These are phyloP conservation scores for Alcedo atthis DNA, from an alignment of 2,797 vertebrate genomes.

Conservation along the genomic window DNA sequence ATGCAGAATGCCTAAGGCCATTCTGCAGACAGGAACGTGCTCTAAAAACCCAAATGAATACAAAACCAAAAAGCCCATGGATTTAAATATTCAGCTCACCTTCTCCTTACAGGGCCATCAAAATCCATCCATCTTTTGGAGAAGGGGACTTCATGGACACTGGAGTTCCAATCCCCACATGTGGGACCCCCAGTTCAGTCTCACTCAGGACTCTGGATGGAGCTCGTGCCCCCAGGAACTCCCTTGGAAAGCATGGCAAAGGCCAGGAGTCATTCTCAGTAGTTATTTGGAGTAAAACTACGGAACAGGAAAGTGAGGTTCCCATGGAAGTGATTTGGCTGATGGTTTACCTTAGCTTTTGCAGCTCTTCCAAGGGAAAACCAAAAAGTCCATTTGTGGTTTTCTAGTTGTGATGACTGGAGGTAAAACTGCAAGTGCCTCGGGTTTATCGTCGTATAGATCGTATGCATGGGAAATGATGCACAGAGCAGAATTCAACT, in stretches of 20 bases:
- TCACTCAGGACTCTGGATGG: not conserved
- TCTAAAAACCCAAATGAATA: not conserved
- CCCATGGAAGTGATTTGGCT: constrained; percentile 35
- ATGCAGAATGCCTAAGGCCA: not conserved
- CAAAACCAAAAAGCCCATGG: not conserved
- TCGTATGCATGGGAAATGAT: not conserved
- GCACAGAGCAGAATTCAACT: not conserved
- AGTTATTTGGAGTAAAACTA: constrained; percentile 51
- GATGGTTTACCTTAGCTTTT: constrained; percentile 21
- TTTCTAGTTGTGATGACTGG: constrained; percentile 31
- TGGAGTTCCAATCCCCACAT: not conserved
- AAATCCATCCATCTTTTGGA: not conserved
- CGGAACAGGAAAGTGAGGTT: constrained; percentile 39
- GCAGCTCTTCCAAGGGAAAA: constrained; percentile 30
- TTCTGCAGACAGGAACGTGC: not conserved
- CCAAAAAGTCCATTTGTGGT: constrained; percentile 42
- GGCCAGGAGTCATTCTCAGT: constrained; percentile 11
- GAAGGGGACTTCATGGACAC: not conserved
- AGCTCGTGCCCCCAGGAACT: not conserved
- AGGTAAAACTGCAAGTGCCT: not conserved
- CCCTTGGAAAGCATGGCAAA: not conserved
- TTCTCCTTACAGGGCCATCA: not conserved
- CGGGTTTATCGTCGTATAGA: not conserved
- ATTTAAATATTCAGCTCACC: not conserved
- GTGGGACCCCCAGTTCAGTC: not conserved